Evolutionary conservation across 1,140 invertebrate genomes (phyloP).

Genomic region (Cydia splendana): DNA sequence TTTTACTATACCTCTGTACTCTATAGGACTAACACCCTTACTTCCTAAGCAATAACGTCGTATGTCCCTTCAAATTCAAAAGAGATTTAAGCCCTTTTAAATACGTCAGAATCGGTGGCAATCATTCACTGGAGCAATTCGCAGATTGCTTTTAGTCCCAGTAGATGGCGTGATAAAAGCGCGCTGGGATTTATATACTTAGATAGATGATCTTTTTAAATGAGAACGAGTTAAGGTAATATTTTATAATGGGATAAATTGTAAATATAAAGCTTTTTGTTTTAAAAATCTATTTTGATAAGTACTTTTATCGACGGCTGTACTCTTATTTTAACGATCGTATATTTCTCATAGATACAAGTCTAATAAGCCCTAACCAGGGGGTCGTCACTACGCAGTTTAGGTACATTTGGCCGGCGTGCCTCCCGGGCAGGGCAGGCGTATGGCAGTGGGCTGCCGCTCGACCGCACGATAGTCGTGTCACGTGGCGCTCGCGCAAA

Average conservation of each 20-base stretch:
- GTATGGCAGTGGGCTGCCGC: too few species aligned
- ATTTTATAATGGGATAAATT: neutral
- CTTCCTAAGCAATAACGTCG: neutral
- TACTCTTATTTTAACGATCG: too few species aligned
- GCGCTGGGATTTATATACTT: neutral
- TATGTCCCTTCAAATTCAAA: neutral
- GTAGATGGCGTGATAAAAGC: neutral
- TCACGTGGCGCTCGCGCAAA: too few species aligned
- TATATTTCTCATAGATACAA: too few species aligned
- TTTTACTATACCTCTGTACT: neutral
- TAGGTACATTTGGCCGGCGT: too few species aligned
- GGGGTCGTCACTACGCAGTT: too few species aligned
- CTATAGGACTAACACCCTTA: too few species aligned
- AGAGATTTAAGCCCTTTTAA: neutral
- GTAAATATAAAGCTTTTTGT: neutral
- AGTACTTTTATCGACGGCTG: too few species aligned
- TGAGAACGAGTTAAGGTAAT: neutral
- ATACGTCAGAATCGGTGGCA: neutral
- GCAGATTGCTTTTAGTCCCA: conserved; percentile 3
- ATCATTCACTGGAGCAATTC: conserved; percentile 6
- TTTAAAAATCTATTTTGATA: too few species aligned
- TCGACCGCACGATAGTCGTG: too few species aligned
- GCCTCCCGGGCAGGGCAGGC: too few species aligned
- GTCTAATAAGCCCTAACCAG: too few species aligned
- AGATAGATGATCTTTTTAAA: neutral